phyloP scores from a whole-genome alignment of 2,113 vertebrate genomes.

The Laticauda laticaudata region DNA sequence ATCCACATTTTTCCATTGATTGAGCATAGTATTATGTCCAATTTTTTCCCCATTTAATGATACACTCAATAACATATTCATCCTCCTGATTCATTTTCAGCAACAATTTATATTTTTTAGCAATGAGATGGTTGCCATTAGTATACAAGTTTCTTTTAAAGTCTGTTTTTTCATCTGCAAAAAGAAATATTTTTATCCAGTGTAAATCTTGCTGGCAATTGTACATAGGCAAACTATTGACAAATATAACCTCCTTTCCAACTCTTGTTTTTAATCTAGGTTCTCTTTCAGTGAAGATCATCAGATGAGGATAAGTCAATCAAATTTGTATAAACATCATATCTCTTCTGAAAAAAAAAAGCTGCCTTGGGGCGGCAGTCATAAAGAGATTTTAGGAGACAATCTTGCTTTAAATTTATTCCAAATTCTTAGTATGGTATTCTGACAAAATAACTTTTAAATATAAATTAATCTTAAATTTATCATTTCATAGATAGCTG shows the following conservation, averaged over 20 bases:
- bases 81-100: neutral
- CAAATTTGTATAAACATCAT: neutral
- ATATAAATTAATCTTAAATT: no score
- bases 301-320: neutral
- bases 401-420: neutral
- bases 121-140: neutral
- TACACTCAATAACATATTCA: neutral
- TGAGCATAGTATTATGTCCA: neutral
- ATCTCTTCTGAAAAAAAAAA: neutral
- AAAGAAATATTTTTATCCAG: neutral
- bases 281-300: neutral
- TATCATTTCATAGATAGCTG: no score
- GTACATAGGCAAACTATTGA: neutral
- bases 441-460: no score
- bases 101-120: neutral
- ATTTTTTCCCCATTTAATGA: neutral
- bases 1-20: neutral
- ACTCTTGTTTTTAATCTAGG: neutral
- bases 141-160: neutral
- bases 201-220: neutral
- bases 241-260: neutral
- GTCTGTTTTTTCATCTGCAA: neutral
- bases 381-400: neutral
- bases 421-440: no score
- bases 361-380: neutral